A percentile compares a stretch with the other conserved stretches of the same genome.
These are phyloP conservation scores for Cebus imitator DNA, from an alignment of 2,113 vertebrate species.

Conservation along the genomic window DNA sequence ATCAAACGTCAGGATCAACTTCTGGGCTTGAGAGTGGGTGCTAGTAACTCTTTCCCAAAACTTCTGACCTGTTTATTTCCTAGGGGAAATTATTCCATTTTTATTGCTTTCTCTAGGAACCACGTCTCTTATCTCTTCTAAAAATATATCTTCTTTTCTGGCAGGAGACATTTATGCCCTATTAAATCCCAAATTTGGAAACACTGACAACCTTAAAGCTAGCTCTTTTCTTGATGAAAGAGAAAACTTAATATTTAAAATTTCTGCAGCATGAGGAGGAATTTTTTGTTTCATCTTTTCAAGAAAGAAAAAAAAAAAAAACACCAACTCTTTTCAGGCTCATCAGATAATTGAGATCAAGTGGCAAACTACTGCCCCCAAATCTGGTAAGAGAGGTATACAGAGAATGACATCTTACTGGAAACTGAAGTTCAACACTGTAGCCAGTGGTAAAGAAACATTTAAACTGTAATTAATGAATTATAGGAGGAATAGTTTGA, in stretches of 20 bases:
- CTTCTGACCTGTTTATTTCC: background rate
- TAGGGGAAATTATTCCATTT: background rate
- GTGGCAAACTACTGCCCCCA: background rate
- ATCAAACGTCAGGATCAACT: background rate
- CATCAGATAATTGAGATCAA: background rate
- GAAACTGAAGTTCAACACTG: background rate
- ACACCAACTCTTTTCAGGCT: no score
- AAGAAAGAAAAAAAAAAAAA: background rate
- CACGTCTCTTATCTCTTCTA: background rate
- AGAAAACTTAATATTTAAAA: background rate
- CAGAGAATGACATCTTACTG: background rate
- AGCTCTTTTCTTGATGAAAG: background rate
- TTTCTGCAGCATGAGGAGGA: background rate
- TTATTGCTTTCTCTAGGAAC: background rate
- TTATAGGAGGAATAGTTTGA: background rate
- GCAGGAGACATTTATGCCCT: background rate
- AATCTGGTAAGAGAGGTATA: background rate
- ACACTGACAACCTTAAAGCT: background rate
- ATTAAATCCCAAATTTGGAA: background rate
- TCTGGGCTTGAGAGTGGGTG: no score
- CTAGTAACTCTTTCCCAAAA: background rate
- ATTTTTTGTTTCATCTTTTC: background rate
- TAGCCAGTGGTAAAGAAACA: background rate
- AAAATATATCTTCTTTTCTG: background rate
- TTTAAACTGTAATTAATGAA: background rate